Evolutionary conservation across 2,113 vertebrate genomes (phyloP).

Genomic region (Boulengeromyrus knoepffleri): DNA sequence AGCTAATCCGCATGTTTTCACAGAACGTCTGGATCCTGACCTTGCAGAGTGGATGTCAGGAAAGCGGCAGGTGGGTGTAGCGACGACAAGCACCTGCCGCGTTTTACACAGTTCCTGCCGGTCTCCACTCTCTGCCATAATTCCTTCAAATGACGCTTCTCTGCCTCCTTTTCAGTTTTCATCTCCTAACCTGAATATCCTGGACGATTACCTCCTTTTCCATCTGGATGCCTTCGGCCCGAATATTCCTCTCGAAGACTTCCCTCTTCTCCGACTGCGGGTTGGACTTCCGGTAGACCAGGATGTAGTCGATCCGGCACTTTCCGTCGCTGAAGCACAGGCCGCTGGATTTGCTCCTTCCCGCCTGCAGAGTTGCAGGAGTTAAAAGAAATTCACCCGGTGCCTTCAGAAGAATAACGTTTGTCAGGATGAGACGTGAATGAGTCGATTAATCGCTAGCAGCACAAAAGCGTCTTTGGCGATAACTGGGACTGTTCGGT

Average conservation of each 20-base stretch:
- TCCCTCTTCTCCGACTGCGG: conserved; percentile 81
- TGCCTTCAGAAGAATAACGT: not conserved
- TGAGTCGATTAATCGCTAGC: not conserved
- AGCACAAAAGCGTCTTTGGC: not conserved
- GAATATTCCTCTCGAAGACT: conserved; percentile 85
- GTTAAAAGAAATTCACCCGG: not conserved
- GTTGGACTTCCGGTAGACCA: conserved; percentile 85
- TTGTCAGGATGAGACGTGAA: not conserved
- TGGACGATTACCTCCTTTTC: conserved; percentile 76
- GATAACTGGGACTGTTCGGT: not conserved
- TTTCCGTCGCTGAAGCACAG: conserved; percentile 84
- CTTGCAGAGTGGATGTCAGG: not conserved
- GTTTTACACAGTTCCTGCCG: not conserved
- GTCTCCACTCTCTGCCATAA: not conserved
- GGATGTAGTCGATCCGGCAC: conserved; percentile 83
- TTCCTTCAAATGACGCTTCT: not conserved
- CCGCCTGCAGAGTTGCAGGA: conserved; percentile 56
- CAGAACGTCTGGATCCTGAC: not conserved
- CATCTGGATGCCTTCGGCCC: conserved; percentile 86
- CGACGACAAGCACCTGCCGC: not conserved
- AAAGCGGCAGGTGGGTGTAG: not conserved
- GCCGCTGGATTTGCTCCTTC: conserved; percentile 67
- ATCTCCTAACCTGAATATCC: conserved; percentile 11
- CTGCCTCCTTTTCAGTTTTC: not conserved
- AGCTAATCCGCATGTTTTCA: not conserved